Conservation (phyloP, 2,113 vertebrate genomes). For the Mobula hypostoma region DNA sequence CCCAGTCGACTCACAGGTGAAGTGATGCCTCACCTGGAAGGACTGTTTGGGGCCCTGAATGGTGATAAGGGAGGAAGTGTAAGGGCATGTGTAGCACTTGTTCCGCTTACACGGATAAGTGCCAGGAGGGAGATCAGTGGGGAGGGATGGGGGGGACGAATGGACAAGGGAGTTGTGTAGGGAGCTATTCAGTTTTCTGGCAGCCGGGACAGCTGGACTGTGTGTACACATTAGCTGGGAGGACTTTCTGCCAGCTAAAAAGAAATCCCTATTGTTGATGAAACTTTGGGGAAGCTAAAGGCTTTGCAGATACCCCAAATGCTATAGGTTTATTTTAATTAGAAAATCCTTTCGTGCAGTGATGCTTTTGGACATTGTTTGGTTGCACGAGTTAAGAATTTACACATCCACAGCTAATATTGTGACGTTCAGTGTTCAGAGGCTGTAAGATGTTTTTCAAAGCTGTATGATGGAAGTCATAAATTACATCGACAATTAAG, state of each 20-base stretch:
- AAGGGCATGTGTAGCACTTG: too few species aligned
- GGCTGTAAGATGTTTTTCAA: neutral
- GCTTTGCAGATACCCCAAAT: neutral
- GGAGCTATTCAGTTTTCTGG: neutral
- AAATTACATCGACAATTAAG: neutral
- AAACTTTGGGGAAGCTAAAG: neutral
- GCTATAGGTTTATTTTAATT: neutral
- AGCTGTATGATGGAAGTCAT: neutral
- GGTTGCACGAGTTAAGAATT: neutral
- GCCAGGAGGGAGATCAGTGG: too few species aligned
- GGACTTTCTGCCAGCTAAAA: neutral
- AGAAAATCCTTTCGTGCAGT: neutral
- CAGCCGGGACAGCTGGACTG: neutral
- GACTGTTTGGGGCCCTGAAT: too few species aligned
- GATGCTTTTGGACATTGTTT: neutral
- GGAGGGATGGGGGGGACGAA: too few species aligned
- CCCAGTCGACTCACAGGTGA: too few species aligned
- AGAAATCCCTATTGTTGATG: neutral
- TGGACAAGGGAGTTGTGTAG: too few species aligned
- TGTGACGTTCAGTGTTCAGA: neutral
- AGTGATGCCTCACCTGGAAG: too few species aligned
- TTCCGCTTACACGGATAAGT: too few species aligned
- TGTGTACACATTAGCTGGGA: conserved; percentile 1
- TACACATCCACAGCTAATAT: neutral
- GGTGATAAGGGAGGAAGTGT: too few species aligned